Evolutionary conservation across 2,797 vertebrate species (phyloP).

Genomic region (Aphelocoma californica): DNA sequence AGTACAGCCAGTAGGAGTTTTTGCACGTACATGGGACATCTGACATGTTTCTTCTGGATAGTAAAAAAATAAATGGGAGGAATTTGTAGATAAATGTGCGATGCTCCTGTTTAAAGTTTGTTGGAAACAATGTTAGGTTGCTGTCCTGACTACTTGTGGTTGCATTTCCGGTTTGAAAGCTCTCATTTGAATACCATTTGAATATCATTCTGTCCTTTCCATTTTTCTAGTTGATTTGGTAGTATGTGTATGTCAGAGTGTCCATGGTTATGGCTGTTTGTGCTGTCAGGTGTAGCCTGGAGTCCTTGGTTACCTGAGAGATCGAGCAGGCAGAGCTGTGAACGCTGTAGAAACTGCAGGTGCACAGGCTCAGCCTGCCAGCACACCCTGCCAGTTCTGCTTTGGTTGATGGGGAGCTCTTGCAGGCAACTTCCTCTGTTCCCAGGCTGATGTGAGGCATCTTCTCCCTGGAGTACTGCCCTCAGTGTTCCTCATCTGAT

Average conservation of each 20-base stretch:
- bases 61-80: neutral
- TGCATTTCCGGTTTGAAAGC: neutral
- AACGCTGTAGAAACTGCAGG: neutral
- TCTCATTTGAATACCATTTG: neutral
- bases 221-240: neutral
- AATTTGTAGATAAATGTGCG: neutral
- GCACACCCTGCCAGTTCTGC: neutral
- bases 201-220: neutral
- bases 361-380: neutral
- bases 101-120: neutral
- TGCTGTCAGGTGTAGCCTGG: neutral
- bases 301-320: neutral
- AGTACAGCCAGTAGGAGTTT: neutral
- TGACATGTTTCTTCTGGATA: neutral
- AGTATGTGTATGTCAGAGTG: fast-evolving
- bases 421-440: neutral
- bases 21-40: fast-evolving
- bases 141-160: neutral
- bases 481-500: neutral
- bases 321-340: neutral
- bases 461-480: neutral
- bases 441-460: neutral
- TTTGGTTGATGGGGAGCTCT: neutral
- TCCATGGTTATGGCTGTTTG: fast-evolving
- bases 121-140: neutral